Evolutionary conservation across 2,797 vertebrate species (phyloP).

Genomic region (Crenuchus spilurus): DNA sequence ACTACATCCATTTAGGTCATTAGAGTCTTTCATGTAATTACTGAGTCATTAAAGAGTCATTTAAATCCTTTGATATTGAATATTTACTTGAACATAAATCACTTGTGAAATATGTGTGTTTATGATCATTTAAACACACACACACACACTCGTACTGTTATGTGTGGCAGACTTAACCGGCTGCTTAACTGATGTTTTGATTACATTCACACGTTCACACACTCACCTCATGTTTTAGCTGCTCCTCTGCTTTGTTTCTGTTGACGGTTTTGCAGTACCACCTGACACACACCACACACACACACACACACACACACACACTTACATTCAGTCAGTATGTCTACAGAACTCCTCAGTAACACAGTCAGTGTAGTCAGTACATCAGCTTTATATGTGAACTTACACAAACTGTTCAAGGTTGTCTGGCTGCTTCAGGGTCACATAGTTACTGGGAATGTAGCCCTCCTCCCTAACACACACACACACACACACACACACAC

Average conservation of each 20-base stretch:
- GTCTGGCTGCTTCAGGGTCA: constrained; percentile 85
- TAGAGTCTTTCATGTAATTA: no score
- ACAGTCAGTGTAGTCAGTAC: no score
- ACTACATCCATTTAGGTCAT: no score
- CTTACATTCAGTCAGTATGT: background rate
- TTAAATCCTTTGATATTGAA: no score
- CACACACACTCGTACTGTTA: no score
- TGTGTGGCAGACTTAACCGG: no score
- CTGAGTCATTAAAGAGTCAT: no score
- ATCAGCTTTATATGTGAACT: constrained; percentile 62
- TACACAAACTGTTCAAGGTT: constrained; percentile 90
- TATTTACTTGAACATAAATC: no score
- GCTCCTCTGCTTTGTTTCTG: constrained; percentile 91
- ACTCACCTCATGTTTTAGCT: constrained; percentile 83
- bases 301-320: constrained; percentile 29
- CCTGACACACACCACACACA: constrained; percentile 69
- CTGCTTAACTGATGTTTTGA: no score
- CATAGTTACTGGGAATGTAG: constrained; percentile 95
- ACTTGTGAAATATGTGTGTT: no score
- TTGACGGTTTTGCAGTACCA: constrained; percentile 92
- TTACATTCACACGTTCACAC: constrained; percentile 14
- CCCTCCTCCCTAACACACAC: constrained; percentile 85
- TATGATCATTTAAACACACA: no score
- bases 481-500: constrained; percentile 41
- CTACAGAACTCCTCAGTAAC: background rate